These are phyloP conservation scores for Erannis defoliaria DNA, from an alignment of 2,888 invertebrate genomes.

Conservation along the genomic window DNA sequence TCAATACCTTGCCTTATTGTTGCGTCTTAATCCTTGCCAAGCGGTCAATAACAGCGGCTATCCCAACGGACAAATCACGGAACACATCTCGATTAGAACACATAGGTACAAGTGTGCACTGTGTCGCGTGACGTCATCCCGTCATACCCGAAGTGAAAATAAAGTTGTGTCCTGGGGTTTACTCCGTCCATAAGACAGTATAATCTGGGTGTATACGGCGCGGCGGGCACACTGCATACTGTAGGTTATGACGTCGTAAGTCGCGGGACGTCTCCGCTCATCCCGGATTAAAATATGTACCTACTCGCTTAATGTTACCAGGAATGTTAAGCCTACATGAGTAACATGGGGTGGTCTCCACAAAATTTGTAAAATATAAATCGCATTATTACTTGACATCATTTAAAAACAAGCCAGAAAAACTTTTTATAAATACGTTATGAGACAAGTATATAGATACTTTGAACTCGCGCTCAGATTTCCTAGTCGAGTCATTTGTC, in stretches of 20 bases:
- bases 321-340: slow-evolving; percentile 14
- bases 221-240: not conserved
- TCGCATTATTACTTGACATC: no score
- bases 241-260: slow-evolving; percentile 17
- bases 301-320: slow-evolving; percentile 1
- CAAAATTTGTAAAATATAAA: no score
- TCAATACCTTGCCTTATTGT: no score
- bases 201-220: slow-evolving; percentile 12
- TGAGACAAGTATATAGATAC: no score
- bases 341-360: not conserved
- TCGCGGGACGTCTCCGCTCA: not conserved
- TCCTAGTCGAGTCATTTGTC: no score
- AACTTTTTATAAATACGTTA: no score
- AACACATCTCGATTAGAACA: not conserved
- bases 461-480: no score
- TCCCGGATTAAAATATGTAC: slow-evolving; percentile 7
- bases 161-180: not conserved
- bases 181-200: slow-evolving; percentile 1
- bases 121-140: not conserved
- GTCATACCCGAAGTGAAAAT: not conserved
- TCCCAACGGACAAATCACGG: no score
- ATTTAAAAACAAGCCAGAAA: no score
- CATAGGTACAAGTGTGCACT: not conserved
- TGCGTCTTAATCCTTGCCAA: no score
- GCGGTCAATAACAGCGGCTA: no score